Conservation (phyloP, 64 coral and sea anemone genomes). For the Dendronephthya gigantea region DNA sequence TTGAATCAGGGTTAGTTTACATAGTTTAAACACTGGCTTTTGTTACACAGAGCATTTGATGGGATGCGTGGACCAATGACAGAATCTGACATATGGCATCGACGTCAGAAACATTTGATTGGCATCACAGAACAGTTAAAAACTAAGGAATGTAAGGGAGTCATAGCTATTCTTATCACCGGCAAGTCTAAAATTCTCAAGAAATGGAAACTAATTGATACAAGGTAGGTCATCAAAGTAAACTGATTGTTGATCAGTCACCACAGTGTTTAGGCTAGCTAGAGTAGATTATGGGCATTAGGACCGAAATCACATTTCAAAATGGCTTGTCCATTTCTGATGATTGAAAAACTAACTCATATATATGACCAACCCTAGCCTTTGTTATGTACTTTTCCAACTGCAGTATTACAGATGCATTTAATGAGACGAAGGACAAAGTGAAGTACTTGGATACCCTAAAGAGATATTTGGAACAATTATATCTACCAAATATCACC, state of each 20-base stretch:
- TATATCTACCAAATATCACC: constrained; percentile 41
- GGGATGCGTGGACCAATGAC: constrained; percentile 58
- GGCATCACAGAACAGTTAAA: constrained; percentile 86
- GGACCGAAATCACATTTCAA: too few relatives aligned
- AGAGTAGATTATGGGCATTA: too few relatives aligned
- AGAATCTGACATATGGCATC: constrained; percentile 80
- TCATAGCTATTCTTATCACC: constrained; percentile 80
- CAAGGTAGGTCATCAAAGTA: constrained; percentile 39
- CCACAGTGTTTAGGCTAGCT: too few relatives aligned
- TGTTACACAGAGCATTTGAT: constrained; percentile 32
- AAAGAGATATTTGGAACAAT: constrained; percentile 88
- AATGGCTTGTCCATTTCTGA: too few relatives aligned
- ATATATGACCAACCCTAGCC: background rate
- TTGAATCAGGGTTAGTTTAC: too few relatives aligned
- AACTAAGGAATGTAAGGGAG: constrained; percentile 84
- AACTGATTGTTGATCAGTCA: background rate
- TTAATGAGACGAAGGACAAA: constrained; percentile 99
- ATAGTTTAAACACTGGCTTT: too few relatives aligned
- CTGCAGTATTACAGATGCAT: constrained; percentile 88
- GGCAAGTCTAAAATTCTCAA: constrained; percentile 91
- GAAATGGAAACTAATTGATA: constrained; percentile 82
- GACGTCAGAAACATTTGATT: constrained; percentile 62
- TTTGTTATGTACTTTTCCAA: background rate
- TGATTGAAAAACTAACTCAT: background rate
- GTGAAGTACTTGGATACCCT: constrained; percentile 91